phyloP scores from a whole-genome alignment of 1,140 invertebrate genomes.

The Probaryconus sp. region DNA sequence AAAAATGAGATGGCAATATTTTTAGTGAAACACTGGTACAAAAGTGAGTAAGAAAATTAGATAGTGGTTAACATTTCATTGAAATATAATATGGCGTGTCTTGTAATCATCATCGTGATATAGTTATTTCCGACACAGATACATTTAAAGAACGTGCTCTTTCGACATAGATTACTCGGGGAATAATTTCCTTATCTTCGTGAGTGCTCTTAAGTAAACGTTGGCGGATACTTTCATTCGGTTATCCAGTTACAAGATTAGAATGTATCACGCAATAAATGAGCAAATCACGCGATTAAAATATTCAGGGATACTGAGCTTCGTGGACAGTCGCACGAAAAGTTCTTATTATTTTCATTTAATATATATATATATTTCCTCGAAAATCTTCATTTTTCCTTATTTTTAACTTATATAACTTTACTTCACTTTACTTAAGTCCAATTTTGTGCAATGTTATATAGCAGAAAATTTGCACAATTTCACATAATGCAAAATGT shows the following conservation, averaged over 20 bases:
- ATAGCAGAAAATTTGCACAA: too few relatives aligned
- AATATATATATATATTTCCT: too few relatives aligned
- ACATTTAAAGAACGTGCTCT: constrained; percentile 43
- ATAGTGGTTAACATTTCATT: constrained; percentile 9
- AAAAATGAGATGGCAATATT: too few relatives aligned
- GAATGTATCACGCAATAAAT: constrained; percentile 65
- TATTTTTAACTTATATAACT: too few relatives aligned
- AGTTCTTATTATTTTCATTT: too few relatives aligned
- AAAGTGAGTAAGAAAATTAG: not conserved
- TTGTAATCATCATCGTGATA: constrained; percentile 46
- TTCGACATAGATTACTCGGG: constrained; percentile 33
- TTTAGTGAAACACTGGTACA: not conserved
- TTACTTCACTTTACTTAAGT: too few relatives aligned
- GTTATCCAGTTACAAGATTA: constrained; percentile 67
- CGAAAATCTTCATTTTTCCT: too few relatives aligned
- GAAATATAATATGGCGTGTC: constrained; percentile 35
- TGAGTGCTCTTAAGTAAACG: constrained; percentile 63
- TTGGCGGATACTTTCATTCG: constrained; percentile 65
- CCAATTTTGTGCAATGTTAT: too few relatives aligned
- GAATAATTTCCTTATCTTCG: constrained; percentile 58
- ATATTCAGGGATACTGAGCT: constrained; percentile 14
- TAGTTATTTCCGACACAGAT: constrained; percentile 62
- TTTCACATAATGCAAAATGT: too few relatives aligned
- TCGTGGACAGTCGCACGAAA: too few relatives aligned
- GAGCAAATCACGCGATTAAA: constrained; percentile 45